phyloP scores from a whole-genome alignment of 1,140 invertebrate species.

The Drosophila arawakana region DNA sequence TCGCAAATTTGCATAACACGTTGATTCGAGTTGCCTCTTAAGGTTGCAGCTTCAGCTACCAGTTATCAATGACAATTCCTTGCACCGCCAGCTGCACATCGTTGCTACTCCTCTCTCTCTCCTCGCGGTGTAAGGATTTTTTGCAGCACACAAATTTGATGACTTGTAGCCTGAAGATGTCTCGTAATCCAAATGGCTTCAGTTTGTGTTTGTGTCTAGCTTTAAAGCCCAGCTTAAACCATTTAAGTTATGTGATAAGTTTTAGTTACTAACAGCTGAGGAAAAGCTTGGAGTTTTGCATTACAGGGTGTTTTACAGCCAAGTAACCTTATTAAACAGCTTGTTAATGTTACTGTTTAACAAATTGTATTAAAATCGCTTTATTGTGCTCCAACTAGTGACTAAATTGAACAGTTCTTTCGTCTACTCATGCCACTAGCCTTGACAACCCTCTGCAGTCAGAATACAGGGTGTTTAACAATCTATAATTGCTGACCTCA shows the following conservation, averaged over 20 bases:
- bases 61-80: constrained; percentile 33
- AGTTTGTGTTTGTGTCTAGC: constrained; percentile 10
- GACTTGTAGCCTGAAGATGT: neutral
- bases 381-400: too few relatives aligned
- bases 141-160: constrained; percentile 25
- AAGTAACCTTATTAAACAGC: neutral
- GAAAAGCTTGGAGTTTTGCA: neutral
- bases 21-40: constrained; percentile 27
- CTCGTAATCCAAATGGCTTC: neutral
- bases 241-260: constrained; percentile 5
- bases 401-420: too few relatives aligned
- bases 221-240: constrained; percentile 18
- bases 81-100: neutral
- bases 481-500: constrained; percentile 13
- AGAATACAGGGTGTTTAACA: constrained; percentile 3
- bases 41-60: neutral
- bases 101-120: neutral
- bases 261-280: neutral
- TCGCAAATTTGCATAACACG: constrained; percentile 71
- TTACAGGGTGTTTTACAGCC: neutral
- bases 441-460: too few relatives aligned
- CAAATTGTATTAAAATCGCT: too few relatives aligned
- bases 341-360: neutral
- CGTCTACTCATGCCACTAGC: too few relatives aligned
- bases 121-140: constrained; percentile 9